phyloP scores from a whole-genome alignment of 2,888 invertebrate species.

The Omphaloscelis lunosa region DNA sequence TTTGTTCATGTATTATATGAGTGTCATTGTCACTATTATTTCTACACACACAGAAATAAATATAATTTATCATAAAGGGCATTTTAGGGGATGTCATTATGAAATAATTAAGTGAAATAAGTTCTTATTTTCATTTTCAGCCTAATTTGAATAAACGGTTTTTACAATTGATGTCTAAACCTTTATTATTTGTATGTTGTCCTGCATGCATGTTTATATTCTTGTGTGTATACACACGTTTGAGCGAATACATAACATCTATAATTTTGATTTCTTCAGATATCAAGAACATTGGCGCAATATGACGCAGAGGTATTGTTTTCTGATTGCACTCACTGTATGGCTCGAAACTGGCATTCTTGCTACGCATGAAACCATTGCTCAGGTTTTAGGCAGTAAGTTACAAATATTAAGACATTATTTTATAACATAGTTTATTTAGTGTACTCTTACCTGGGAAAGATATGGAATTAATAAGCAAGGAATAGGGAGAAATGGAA shows the following conservation, averaged over 20 bases:
- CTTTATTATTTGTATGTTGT: neutral
- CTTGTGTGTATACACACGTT: neutral
- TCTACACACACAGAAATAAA: too few species aligned
- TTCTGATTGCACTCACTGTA: constrained; percentile 94
- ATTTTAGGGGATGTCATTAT: neutral
- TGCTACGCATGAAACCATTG: constrained; percentile 93
- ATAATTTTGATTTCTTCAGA: constrained; percentile 73
- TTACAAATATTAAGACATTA: neutral
- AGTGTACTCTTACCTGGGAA: too few species aligned
- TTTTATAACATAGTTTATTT: too few species aligned
- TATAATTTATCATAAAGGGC: neutral
- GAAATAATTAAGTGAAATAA: too few species aligned
- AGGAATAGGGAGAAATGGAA: too few species aligned
- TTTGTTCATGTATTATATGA: too few species aligned
- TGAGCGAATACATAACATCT: too few species aligned
- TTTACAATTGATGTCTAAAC: neutral
- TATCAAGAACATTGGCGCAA: constrained; percentile 97
- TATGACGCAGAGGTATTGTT: constrained; percentile 95
- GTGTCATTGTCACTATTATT: too few species aligned
- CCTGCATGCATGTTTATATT: neutral
- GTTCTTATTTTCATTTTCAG: neutral
- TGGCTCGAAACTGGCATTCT: constrained; percentile 95
- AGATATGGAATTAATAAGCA: too few species aligned
- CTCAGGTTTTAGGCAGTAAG: constrained; percentile 94
- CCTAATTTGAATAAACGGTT: neutral